Base-by-base conservation (phyloP, 2,888 invertebrate genomes). In the Argyresthia goedartella region DNA sequence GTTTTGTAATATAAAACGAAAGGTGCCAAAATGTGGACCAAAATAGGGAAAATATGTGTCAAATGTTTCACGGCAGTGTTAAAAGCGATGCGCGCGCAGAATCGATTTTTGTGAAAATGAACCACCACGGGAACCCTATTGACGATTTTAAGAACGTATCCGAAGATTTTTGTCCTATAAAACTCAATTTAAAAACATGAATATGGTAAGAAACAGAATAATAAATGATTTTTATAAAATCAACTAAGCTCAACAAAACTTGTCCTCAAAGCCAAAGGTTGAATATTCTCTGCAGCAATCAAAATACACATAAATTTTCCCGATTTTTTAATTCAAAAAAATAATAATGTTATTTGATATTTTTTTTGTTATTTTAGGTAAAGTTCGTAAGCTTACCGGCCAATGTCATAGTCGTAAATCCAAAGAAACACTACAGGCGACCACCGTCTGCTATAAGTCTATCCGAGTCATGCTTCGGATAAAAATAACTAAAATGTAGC, bases 371-470 rank as follows among this genome's bases (percentile, higher is more conserved):
- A 39, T 39, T 39, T 39, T 39, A 11, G 10, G 39, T 39, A 34
- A 52, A 54, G 49, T 55, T 25, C 2, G 25, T 25, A 25, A 25
- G 25, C 62, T 63, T 62, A 64, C 64, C 64, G 60, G 60, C 57
- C 58, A 60, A 52, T 57, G 53, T 56, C 60, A 61, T 61, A 56
- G 56, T 59, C 8, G 39, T 9, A 55, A 55, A 52, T 55, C 54
- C 53, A 51, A 56, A 25, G 53, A 54, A 51, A 54, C 57, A 57
- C 59, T 56, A 60, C 63, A 68, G 63, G 64, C 65, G 67, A 65
- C 66, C 63, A 70, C 64, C 68, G 59, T 66, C 64, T 70, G 81
- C 79, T 81, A 81, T 81, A 81, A 81, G 63, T 62, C 64, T 70
- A 67, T 63, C 61, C 66, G 63, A 67, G 67, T 68, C 76, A 76